These are phyloP conservation scores for Rallus limicola DNA, from an alignment of 2,113 vertebrate genomes.

Conservation along the genomic window DNA sequence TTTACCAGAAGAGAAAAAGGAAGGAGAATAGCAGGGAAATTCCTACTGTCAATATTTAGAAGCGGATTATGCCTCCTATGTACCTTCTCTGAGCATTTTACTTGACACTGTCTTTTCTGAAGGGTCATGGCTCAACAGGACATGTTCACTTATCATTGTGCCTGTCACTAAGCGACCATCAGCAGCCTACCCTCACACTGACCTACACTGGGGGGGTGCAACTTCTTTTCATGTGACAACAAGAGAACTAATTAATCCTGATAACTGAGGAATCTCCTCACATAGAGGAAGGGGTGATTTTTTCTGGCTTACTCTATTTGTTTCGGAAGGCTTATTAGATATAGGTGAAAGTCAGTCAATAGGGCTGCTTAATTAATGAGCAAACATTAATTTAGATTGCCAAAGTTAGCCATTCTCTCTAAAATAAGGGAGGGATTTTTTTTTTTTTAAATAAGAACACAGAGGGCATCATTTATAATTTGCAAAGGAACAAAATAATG, in stretches of 20 bases:
- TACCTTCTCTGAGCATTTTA: slow-evolving; percentile 40
- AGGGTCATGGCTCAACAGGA: slow-evolving; percentile 71
- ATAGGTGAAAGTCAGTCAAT: not conserved
- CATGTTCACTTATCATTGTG: slow-evolving; percentile 69
- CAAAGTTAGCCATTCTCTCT: not conserved
- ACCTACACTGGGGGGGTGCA: slow-evolving; percentile 58
- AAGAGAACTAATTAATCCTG: slow-evolving; percentile 72
- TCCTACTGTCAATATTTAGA: slow-evolving; percentile 56
- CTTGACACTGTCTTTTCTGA: slow-evolving; percentile 65
- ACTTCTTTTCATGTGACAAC: slow-evolving; percentile 74
- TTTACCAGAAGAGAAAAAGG: slow-evolving; percentile 42
- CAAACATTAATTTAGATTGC: not conserved
- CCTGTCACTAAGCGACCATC: slow-evolving; percentile 69
- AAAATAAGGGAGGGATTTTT: not conserved
- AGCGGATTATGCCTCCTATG: slow-evolving; percentile 6
- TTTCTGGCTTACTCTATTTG: not conserved
- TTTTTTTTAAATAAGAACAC: not conserved
- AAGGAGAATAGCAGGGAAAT: slow-evolving; percentile 31
- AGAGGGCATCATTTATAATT: not conserved
- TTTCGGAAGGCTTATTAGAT: slow-evolving; percentile 20
- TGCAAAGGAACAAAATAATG: not conserved
- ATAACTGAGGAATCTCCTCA: slow-evolving; percentile 55
- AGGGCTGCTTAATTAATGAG: not conserved
- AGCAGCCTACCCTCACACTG: slow-evolving; percentile 71
- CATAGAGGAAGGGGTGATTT: not conserved